Conservation (phyloP, 1,140 invertebrate species). For the Drosophila setifemur region DNA sequence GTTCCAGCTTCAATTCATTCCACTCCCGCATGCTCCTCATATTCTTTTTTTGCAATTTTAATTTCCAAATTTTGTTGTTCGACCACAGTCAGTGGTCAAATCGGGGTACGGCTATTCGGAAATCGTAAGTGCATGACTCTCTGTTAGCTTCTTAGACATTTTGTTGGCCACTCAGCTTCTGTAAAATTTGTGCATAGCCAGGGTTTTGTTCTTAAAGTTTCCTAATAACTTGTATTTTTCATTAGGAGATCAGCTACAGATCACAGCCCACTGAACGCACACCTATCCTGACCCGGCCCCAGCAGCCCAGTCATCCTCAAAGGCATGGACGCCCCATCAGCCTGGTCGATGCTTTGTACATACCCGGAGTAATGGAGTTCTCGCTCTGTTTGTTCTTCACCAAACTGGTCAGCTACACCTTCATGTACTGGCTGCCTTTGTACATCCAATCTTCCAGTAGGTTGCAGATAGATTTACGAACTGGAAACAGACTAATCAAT, state of each 20-base stretch:
- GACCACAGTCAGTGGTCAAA: constrained; percentile 33
- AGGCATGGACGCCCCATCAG: constrained; percentile 88
- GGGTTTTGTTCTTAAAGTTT: not conserved
- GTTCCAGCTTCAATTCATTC: not conserved
- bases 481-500: too few relatives aligned
- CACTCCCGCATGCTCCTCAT: not conserved
- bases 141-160: not conserved
- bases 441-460: constrained; percentile 94
- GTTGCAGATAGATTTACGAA: constrained; percentile 68
- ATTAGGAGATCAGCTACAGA: constrained; percentile 83
- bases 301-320: not conserved
- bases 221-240: too few relatives aligned
- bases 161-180: constrained; percentile 9
- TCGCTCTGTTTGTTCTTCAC: constrained; percentile 97
- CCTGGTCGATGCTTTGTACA: constrained; percentile 89
- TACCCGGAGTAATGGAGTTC: constrained; percentile 97
- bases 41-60: too few relatives aligned
- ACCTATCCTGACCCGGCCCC: constrained; percentile 69
- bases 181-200: constrained; percentile 10
- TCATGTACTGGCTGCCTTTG: constrained; percentile 97
- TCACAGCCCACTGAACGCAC: constrained; percentile 81
- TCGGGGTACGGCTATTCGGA: constrained; percentile 23
- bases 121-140: constrained; percentile 57
- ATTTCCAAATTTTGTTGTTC: too few relatives aligned
- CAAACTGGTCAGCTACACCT: constrained; percentile 98